Base-by-base conservation (phyloP, 2,797 vertebrate species). In the Acanthurus lineatus region DNA sequence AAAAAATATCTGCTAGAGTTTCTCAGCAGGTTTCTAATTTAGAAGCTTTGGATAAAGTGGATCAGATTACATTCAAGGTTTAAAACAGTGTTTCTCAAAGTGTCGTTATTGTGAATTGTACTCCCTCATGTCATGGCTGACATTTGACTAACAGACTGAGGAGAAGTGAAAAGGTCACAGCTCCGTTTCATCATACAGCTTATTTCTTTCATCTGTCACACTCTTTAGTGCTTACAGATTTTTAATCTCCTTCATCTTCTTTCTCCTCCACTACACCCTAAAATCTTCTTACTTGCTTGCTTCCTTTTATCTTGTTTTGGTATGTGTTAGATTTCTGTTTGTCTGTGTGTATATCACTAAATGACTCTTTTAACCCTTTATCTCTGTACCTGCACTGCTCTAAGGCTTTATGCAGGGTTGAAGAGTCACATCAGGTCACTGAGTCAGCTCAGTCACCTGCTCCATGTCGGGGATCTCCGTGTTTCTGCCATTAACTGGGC, bases 111-210 rank as follows among this genome's bases (percentile, higher is more conserved):
- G 38, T 68, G 19, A 54, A 66, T 20, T 61, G 64, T 65, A 48
- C 47, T 76, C 42, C 47, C n/a, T 38, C 2, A 5, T 69, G 25
- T 65, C 65, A 53, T 40, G 40, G 59, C 15, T 82, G 60, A 69
- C 73, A 77, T 81, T 69, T 69, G 66, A 59, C 67, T 53, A 76
- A 77, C 52, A 67, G 20, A 69, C n/a, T 28, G 69, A 48, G n/a
- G 12, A 40, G 56, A 68, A 47, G 9, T 53, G 28, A 82, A 73
- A 86, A 90, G 73, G 82, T 78, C 65, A 68, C 48, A 38, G 20
- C 28, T 70, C 15, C 15, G 6, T 61, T 65, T 79, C 49, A 73
- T 57, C 60, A 49, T 17, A 7, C 59, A 64, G 11, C 5, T 16
- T 38, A 35, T 77, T 66, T 65, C 35, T 60, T 60, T 16, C 58